A percentile compares a stretch with the other conserved stretches of the same genome.
phyloP scores from a whole-genome alignment of 2,888 invertebrate species.

The Noctua comes region DNA sequence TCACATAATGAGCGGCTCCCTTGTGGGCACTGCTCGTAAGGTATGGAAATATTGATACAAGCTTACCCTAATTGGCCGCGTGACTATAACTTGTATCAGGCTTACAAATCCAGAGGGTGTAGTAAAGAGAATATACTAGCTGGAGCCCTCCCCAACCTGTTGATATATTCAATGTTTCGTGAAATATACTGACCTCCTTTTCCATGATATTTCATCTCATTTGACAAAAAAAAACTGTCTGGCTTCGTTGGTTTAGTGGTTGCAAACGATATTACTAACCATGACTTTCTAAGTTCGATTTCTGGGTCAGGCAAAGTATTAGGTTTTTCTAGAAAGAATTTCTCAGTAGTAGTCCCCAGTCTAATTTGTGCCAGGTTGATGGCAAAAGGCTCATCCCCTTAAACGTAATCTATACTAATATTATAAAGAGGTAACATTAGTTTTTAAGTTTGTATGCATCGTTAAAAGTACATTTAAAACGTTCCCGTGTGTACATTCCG shows the following conservation, averaged over 20 bases:
- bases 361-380: neutral
- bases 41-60: slow-evolving; percentile 42
- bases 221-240: neutral
- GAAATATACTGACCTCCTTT: neutral
- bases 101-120: slow-evolving; percentile 26
- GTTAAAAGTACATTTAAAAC: too few species aligned
- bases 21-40: slow-evolving; percentile 28
- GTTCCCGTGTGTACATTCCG: too few species aligned
- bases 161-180: neutral
- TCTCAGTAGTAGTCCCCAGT: neutral
- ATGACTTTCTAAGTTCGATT: neutral
- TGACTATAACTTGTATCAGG: neutral
- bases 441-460: too few species aligned
- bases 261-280: neutral
- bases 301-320: too few species aligned
- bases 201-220: neutral
- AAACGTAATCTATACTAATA: too few species aligned
- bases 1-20: slow-evolving; percentile 33
- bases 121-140: slow-evolving; percentile 1
- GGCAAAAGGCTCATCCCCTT: neutral
- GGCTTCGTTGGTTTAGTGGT: neutral
- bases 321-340: neutral
- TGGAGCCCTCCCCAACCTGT: neutral
- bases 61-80: slow-evolving; percentile 40
- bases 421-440: too few species aligned